Evolutionary conservation across 2,888 invertebrate species (phyloP).

Genomic region (Ethmia dodecea): DNA sequence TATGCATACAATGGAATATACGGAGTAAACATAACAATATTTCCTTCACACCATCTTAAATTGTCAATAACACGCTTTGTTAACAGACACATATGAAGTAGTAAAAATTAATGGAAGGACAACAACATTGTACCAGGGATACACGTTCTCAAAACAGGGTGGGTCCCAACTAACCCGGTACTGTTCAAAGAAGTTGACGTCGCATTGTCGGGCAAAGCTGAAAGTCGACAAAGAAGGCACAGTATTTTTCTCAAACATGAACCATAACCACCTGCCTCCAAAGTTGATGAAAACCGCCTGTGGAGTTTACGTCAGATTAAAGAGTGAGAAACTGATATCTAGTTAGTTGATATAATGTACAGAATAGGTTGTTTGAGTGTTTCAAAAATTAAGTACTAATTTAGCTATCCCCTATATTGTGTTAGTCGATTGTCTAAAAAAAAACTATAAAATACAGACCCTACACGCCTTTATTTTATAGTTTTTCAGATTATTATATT

Average conservation of each 20-base stretch:
- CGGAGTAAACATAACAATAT: too few species aligned
- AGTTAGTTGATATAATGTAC: too few species aligned
- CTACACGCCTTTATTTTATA: too few species aligned
- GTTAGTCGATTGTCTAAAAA: too few species aligned
- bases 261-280: conserved; percentile 14
- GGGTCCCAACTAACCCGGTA: conserved; percentile 8
- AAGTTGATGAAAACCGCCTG: neutral
- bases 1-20: too few species aligned
- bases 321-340: conserved; percentile 2
- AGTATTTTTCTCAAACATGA: neutral
- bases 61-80: neutral
- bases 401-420: too few species aligned
- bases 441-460: too few species aligned
- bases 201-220: conserved; percentile 10
- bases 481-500: too few species aligned
- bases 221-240: conserved; percentile 1
- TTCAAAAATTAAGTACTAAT: too few species aligned
- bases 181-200: conserved; percentile 13
- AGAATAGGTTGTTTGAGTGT: too few species aligned
- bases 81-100: conserved; percentile 3
- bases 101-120: conserved; percentile 8
- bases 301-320: neutral
- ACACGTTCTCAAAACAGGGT: conserved; percentile 16
- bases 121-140: conserved; percentile 3
- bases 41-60: too few species aligned